These are phyloP conservation scores for Edolisoma coerulescens DNA, from an alignment of 2,113 vertebrate genomes.

Conservation along the genomic window DNA sequence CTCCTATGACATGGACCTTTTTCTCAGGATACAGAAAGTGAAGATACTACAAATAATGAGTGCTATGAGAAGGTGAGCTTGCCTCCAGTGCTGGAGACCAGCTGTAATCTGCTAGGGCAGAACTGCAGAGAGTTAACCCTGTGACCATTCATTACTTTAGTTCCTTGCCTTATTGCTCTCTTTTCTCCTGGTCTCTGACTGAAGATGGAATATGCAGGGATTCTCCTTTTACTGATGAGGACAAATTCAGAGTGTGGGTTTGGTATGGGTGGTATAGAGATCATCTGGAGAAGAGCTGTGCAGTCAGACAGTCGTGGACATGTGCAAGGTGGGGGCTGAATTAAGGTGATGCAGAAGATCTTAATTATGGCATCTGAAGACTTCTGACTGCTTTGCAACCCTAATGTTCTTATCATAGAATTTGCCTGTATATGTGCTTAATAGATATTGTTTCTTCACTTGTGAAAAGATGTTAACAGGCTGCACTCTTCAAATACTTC, in stretches of 20 bases:
- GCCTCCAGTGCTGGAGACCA: background rate
- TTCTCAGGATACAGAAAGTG: background rate
- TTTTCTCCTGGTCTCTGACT: background rate
- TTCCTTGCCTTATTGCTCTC: background rate
- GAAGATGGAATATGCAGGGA: background rate
- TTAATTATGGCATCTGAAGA: background rate
- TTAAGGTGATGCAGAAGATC: background rate
- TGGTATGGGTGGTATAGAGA: background rate
- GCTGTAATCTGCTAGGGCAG: background rate
- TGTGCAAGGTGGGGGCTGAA: background rate
- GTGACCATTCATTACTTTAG: background rate
- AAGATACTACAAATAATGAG: background rate
- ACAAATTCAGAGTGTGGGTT: background rate
- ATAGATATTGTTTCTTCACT: slow-evolving; percentile 2
- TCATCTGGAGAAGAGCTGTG: background rate
- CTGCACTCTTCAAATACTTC: slow-evolving; percentile 23
- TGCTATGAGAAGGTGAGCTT: background rate
- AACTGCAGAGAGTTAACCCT: background rate
- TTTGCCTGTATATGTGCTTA: background rate
- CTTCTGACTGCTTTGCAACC: background rate
- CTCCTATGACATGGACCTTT: background rate
- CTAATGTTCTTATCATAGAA: background rate
- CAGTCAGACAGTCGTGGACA: background rate
- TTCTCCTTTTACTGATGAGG: background rate
- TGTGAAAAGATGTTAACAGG: slow-evolving; percentile 38